A percentile compares a stretch with the other conserved stretches of the same genome.
Conservation (phyloP, 2,113 vertebrate species). For the Syrmaticus mikado region DNA sequence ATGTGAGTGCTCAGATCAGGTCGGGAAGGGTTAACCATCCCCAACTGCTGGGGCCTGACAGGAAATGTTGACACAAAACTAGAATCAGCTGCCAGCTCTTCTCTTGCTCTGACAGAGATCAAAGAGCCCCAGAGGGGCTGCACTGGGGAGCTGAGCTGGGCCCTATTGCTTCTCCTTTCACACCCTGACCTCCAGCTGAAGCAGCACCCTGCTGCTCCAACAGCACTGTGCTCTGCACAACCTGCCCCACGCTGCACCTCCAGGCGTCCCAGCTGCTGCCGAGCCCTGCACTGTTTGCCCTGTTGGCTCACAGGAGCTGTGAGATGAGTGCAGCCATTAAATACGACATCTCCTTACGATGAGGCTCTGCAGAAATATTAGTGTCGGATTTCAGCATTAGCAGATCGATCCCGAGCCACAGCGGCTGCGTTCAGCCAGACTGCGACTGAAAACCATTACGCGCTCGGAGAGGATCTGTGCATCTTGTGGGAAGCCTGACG, state of each 20-base stretch:
- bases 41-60: neutral
- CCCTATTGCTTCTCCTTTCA: neutral
- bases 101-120: neutral
- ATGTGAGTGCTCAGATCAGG: neutral
- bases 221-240: neutral
- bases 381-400: neutral
- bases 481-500: neutral
- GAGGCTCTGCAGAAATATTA: neutral
- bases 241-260: accelerated
- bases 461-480: neutral
- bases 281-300: neutral
- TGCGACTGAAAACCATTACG: neutral
- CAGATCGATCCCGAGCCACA: accelerated
- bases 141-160: neutral
- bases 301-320: neutral
- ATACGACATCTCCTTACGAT: neutral
- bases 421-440: neutral
- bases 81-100: neutral
- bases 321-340: accelerated
- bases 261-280: neutral
- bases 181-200: neutral
- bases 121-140: neutral
- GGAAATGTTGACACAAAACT: neutral
- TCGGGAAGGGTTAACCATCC: neutral
- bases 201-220: neutral